These are phyloP conservation scores for Melitaea cinxia DNA, from an alignment of 1,140 invertebrate species.

Conservation along the genomic window DNA sequence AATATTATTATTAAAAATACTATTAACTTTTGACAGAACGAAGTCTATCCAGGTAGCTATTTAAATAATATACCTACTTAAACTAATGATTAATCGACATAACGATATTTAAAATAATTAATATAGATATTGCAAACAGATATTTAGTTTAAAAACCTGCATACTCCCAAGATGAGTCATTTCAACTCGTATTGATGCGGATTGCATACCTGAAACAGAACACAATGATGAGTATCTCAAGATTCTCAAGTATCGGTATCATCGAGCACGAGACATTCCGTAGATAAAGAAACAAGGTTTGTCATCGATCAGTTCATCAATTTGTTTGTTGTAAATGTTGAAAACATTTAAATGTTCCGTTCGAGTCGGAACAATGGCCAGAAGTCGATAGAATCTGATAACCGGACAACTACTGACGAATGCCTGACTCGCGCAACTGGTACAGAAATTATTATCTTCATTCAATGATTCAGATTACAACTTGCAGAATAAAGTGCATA, in stretches of 20 bases:
- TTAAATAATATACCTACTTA: too few relatives aligned
- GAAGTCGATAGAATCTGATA: slow-evolving; percentile 56
- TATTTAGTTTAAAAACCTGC: background rate
- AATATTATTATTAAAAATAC: too few relatives aligned
- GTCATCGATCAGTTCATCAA: slow-evolving; percentile 55
- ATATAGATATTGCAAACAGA: too few relatives aligned
- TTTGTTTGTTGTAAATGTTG: slow-evolving; percentile 45
- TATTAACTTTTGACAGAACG: too few relatives aligned
- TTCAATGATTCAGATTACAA: background rate
- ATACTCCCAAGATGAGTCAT: background rate
- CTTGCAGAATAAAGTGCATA: background rate
- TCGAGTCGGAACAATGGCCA: slow-evolving; percentile 56
- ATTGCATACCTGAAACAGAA: slow-evolving; percentile 30
- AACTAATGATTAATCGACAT: too few relatives aligned
- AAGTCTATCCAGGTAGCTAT: too few relatives aligned
- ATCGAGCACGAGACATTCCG: slow-evolving; percentile 38
- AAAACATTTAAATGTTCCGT: slow-evolving; percentile 52
- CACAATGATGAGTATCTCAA: background rate
- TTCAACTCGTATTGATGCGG: background rate
- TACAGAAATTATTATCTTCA: slow-evolving; percentile 4
- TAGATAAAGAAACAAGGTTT: slow-evolving; percentile 45
- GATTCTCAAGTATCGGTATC: slow-evolving; percentile 32
- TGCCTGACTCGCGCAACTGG: slow-evolving; percentile 10
- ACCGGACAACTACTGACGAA: slow-evolving; percentile 36
- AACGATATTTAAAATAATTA: too few relatives aligned